Conservation (phyloP, 1,140 invertebrate species). For the Triops cancriformis region DNA sequence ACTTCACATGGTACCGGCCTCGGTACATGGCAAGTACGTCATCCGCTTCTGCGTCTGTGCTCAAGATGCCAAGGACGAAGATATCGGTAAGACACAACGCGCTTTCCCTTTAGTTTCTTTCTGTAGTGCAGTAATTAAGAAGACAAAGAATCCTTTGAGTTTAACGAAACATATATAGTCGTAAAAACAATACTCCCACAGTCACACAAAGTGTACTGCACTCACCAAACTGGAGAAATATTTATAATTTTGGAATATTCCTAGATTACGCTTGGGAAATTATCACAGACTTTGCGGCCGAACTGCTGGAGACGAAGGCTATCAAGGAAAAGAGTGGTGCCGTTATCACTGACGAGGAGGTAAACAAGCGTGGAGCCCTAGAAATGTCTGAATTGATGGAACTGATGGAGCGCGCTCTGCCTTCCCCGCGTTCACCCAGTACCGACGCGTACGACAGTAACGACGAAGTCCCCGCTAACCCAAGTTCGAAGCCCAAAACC, state of each 20-base stretch:
- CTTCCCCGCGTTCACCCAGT: neutral
- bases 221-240: constrained; percentile 3
- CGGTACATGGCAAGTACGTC: constrained; percentile 43
- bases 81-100: constrained; percentile 48
- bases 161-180: too few species aligned
- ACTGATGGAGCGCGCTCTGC: constrained; percentile 20
- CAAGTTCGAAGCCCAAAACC: constrained; percentile 22
- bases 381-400: constrained; percentile 29
- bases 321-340: constrained; percentile 28
- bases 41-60: constrained; percentile 77
- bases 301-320: constrained; percentile 37
- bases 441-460: constrained; percentile 32
- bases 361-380: constrained; percentile 29
- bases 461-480: constrained; percentile 6
- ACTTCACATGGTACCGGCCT: constrained; percentile 54
- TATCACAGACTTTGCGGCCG: constrained; percentile 42
- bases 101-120: neutral
- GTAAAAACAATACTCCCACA: too few species aligned
- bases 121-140: neutral
- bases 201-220: neutral
- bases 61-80: constrained; percentile 63
- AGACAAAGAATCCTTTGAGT: neutral
- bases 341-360: constrained; percentile 16
- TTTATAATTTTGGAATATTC: neutral
- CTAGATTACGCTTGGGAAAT: constrained; percentile 45